These are phyloP conservation scores for Mormyrus lacerda DNA, from an alignment of 2,113 vertebrate species.

Conservation along the genomic window DNA sequence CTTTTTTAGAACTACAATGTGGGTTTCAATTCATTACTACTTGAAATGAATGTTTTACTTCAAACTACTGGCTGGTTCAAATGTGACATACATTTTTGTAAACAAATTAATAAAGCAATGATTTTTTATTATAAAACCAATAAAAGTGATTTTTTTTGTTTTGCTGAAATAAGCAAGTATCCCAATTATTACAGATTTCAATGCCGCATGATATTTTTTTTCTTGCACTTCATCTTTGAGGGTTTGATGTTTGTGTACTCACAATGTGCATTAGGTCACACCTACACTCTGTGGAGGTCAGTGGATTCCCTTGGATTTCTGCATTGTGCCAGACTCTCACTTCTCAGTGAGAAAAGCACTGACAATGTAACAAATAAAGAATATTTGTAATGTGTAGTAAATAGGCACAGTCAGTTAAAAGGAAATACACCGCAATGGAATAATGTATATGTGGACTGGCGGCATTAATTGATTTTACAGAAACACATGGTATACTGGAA, in stretches of 20 bases:
- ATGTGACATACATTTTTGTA: too few species aligned
- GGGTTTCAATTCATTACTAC: not conserved
- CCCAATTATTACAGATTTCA: not conserved
- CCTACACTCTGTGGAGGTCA: slow-evolving; percentile 39
- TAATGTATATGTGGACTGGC: not conserved
- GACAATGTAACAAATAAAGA: not conserved
- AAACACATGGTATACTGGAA: not conserved
- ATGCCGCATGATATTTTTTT: not conserved
- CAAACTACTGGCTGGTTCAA: too few species aligned
- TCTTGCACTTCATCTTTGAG: not conserved
- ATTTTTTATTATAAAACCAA: too few species aligned
- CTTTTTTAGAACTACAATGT: not conserved
- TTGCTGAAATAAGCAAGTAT: not conserved
- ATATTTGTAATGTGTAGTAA: not conserved
- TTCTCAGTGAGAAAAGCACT: slow-evolving; percentile 32
- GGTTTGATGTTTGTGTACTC: not conserved
- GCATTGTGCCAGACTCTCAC: slow-evolving; percentile 28
- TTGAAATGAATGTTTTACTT: too few species aligned
- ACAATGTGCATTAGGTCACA: slow-evolving; percentile 30
- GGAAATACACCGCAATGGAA: not conserved
- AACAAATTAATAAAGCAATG: too few species aligned
- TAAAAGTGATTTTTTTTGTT: not conserved
- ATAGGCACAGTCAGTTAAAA: not conserved
- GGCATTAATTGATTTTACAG: not conserved
- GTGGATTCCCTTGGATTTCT: slow-evolving; percentile 46